Conservation (phyloP, 1,140 invertebrate genomes). For the Lepidurus apus region DNA sequence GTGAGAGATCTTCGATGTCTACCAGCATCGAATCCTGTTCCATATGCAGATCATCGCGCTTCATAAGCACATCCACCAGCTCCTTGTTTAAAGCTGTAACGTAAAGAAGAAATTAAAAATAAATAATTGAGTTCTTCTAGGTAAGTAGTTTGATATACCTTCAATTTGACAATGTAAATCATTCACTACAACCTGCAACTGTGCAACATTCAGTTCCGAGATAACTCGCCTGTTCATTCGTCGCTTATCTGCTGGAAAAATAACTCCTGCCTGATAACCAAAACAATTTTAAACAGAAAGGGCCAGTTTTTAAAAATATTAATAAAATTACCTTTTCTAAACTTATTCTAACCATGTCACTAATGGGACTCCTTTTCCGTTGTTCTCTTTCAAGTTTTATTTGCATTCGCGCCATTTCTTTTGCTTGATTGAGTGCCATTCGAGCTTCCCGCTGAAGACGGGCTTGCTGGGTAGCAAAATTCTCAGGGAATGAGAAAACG, state of each 20-base stretch:
- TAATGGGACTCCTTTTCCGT: constrained; percentile 74
- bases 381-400: constrained; percentile 81
- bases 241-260: constrained; percentile 70
- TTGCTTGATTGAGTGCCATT: constrained; percentile 80
- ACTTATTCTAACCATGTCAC: constrained; percentile 70
- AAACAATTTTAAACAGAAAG: constrained; percentile 31
- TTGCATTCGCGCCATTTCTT: constrained; percentile 88
- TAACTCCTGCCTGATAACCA: constrained; percentile 64
- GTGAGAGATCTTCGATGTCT: constrained; percentile 89
- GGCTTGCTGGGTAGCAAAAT: constrained; percentile 74
- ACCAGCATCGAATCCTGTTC: constrained; percentile 95
- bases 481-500: constrained; percentile 39
- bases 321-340: constrained; percentile 56
- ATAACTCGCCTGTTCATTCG: constrained; percentile 74
- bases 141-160: constrained; percentile 47
- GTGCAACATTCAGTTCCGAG: constrained; percentile 88
- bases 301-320: background rate
- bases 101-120: background rate
- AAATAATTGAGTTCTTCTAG: background rate
- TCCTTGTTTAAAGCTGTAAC: constrained; percentile 70
- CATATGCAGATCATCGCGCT: constrained; percentile 90
- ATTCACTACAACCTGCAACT: constrained; percentile 90
- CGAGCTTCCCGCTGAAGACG: constrained; percentile 81
- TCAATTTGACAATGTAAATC: constrained; percentile 90
- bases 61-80: constrained; percentile 76